Conservation (phyloP, 2,113 vertebrate genomes). For the Thinocorus orbignyianus region DNA sequence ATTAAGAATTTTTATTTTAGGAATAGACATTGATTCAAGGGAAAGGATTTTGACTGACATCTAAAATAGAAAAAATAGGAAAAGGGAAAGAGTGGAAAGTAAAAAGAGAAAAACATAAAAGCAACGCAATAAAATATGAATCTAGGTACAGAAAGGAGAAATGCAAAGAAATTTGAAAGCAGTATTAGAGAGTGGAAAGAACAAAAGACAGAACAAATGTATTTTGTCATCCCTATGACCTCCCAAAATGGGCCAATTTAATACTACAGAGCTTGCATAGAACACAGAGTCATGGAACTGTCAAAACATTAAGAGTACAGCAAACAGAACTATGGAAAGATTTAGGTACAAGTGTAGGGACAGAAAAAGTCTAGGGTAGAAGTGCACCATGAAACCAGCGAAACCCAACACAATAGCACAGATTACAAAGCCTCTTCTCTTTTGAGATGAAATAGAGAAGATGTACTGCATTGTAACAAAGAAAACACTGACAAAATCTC, state of each 20-base stretch:
- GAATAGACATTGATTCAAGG: neutral
- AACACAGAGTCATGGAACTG: neutral
- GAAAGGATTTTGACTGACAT: neutral
- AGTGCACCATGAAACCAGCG: neutral
- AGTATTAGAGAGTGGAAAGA: neutral
- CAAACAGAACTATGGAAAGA: neutral
- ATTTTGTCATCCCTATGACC: neutral
- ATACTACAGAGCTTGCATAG: neutral
- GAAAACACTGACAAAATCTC: neutral
- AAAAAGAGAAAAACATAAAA: neutral
- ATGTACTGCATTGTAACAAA: rapidly evolving
- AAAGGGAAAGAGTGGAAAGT: neutral
- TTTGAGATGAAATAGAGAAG: neutral
- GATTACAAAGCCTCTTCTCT: neutral
- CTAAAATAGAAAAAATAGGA: neutral
- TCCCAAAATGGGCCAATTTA: neutral
- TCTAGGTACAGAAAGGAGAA: neutral
- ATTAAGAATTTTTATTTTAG: neutral
- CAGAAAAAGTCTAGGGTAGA: neutral
- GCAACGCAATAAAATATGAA: rapidly evolving
- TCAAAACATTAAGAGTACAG: neutral
- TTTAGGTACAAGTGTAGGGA: rapidly evolving
- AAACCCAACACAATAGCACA: rapidly evolving
- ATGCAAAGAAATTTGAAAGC: neutral
- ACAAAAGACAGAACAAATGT: neutral